Base-by-base conservation (phyloP, 2,113 vertebrate species). In the Ramphastos sulfuratus region DNA sequence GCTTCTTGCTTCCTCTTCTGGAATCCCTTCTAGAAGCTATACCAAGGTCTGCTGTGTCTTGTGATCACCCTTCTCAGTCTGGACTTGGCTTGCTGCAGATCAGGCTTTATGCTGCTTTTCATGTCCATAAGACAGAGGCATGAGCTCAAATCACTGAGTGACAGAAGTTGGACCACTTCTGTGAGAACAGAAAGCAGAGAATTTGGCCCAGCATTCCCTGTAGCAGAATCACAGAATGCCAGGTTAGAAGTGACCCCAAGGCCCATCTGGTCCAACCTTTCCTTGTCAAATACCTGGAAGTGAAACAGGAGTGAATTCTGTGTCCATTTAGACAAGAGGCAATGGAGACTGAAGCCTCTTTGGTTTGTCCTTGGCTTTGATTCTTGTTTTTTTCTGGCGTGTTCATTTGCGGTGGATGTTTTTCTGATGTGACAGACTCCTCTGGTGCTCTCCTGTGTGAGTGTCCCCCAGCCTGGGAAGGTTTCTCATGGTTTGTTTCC, bases 401-500 rank as follows among this genome's bases (percentile, higher is more conserved):
- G 13, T 59, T 74, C 8, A 8, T 70, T 85, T 70, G 23, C 50
- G 50, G 24, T 15, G n/a, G 7, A 7, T 25, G 5, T 37, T 2
- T 42, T 90, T 87, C 52, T 56, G 25, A 48, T 9, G 25, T 28
- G 39, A 58, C 54, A 78, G 54, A 28, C 30, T 23, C 56, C 28
- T 83, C 48, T 31, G 33, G 50, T 73, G 55, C 23, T 75, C 58
- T 75, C 16, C 55, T 39, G 3, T 12, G 11, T 33, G 24, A 52
- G 18, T 46, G 46, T 8, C 4, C 9, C 24, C 17, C 10, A 58
- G 69, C 59, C 67, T 58, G 20, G 44, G n/a, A 77, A 74, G 65
- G 17, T 81, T 96, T 93, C 59, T 92, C 48, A 81, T 76, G 66
- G 69, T 85, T 95, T 93, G 59, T 85, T 82, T 80, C 89, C 89